Evolutionary conservation across 2,113 vertebrate genomes (phyloP).

Genomic region (Xiphorhynchus elegans): DNA sequence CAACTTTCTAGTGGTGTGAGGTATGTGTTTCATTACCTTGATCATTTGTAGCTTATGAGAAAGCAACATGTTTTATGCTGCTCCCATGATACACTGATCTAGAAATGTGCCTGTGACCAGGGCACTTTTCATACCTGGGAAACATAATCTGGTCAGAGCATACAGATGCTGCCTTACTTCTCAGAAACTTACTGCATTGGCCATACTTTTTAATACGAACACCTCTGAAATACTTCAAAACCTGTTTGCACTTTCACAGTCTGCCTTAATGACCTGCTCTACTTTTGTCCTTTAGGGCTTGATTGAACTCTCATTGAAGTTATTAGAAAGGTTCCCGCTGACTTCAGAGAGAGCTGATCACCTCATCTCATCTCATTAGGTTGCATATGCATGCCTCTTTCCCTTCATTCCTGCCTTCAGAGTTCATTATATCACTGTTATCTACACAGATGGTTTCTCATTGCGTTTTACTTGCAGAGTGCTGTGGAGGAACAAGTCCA

Average conservation of each 20-base stretch:
- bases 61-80: neutral
- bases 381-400: constrained; percentile 7
- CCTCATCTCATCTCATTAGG: neutral
- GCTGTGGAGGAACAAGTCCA: neutral
- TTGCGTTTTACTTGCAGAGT: constrained; percentile 21
- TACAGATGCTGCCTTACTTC: neutral
- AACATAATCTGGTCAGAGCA: neutral
- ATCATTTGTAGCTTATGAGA: neutral
- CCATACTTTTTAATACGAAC: neutral
- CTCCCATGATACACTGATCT: neutral
- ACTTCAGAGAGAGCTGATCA: neutral
- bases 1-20: neutral
- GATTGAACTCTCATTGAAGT: neutral
- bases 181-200: neutral
- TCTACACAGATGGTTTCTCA: neutral
- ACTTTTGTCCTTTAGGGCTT: constrained; percentile 29
- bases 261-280: neutral
- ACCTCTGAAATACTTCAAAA: neutral
- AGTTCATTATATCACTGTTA: constrained; percentile 5
- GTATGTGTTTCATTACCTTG: neutral
- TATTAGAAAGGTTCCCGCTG: constrained; percentile 2
- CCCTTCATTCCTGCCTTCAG: neutral
- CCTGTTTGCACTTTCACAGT: neutral
- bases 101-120: neutral
- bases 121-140: neutral